A percentile compares a stretch with the other conserved stretches of the same genome.
phyloP scores from a whole-genome alignment of 1,140 invertebrate species.

The Melanaphis sacchari region DNA sequence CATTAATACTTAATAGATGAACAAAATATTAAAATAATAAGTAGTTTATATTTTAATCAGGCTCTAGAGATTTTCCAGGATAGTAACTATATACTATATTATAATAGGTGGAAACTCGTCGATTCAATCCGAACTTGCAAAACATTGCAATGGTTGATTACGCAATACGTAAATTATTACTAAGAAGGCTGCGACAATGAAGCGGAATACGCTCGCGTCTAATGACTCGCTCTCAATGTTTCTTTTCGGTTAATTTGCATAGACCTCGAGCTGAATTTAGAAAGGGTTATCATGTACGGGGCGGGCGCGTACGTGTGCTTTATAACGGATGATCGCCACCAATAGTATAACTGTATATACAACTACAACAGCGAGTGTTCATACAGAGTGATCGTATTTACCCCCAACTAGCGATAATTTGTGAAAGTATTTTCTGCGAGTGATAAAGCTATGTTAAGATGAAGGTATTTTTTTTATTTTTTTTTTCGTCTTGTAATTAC shows the following conservation, averaged over 20 bases:
- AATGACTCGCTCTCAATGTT: background rate
- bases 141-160: background rate
- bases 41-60: background rate
- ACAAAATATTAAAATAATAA: background rate
- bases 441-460: too few species aligned
- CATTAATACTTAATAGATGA: background rate
- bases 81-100: too few species aligned
- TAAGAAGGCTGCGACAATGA: background rate
- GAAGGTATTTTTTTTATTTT: background rate
- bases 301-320: background rate
- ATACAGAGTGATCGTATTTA: background rate
- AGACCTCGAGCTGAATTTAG: background rate
- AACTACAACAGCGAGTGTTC: background rate
- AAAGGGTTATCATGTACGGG: background rate
- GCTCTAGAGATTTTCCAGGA: background rate
- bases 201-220: background rate
- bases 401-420: background rate
- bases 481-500: background rate
- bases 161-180: background rate
- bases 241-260: constrained; percentile 15
- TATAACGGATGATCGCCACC: background rate
- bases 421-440: background rate
- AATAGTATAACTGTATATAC: background rate
- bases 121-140: background rate
- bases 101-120: background rate